These are phyloP conservation scores for Pteruthius melanotis DNA, from an alignment of 2,113 vertebrate species.

Conservation along the genomic window DNA sequence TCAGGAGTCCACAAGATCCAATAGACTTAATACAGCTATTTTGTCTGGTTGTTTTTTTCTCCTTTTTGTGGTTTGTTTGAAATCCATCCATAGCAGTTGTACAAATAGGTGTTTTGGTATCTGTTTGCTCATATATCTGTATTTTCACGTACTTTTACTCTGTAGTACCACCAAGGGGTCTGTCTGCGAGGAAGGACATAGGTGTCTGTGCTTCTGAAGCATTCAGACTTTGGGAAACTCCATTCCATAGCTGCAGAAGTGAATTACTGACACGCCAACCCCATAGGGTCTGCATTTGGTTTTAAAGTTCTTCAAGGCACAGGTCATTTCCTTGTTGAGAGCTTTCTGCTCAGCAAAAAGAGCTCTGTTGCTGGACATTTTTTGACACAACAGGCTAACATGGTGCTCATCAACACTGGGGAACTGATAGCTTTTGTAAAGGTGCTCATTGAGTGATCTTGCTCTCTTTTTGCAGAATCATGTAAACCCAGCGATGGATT, in stretches of 20 bases:
- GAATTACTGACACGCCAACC: not conserved
- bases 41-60: not conserved
- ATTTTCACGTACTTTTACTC: not conserved
- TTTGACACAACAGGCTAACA: not conserved
- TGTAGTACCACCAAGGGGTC: not conserved
- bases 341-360: not conserved
- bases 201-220: not conserved
- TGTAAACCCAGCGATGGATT: slow-evolving; percentile 98
- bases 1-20: not conserved
- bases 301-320: not conserved
- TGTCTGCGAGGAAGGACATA: not conserved
- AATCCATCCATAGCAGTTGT: rapidly evolving
- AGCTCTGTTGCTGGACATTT: not conserved
- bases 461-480: slow-evolving; percentile 82
- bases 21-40: not conserved
- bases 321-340: not conserved
- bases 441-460: not conserved
- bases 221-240: not conserved
- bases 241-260: not conserved
- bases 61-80: not conserved
- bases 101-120: not conserved
- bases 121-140: not conserved
- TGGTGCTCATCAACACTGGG: rapidly evolving
- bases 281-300: not conserved
- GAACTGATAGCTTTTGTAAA: not conserved